Evolutionary conservation across 1,140 invertebrate genomes (phyloP), one percentile per base, ranked within the genome.

Genomic region (Ceratina calcarata): DNA sequence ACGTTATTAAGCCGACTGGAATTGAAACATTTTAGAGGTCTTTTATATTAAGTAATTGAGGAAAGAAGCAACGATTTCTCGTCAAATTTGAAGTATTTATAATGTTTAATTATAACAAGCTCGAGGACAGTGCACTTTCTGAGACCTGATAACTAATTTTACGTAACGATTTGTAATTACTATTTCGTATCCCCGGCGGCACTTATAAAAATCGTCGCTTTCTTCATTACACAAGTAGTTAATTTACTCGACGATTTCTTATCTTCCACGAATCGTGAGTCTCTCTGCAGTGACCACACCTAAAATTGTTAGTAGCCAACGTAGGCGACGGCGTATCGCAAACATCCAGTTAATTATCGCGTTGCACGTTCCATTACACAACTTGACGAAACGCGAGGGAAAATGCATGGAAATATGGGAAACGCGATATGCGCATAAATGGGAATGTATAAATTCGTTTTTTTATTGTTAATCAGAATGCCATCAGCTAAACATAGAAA

Each of bases 261-360:
- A 22, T 71, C 53, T 70, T 70, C n/a, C 37, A 10, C 37, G 37
- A 45, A 27, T 16, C 8, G 27, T 16, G 27, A 16, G 32, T 71
- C 69, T 58, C 69, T 58, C 55, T 15, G n/a, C 15, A 7, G 3
- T 53, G 22, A 10, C 32, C 69, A 60, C 55, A 58, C 69, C 69
- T 71, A 45, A 71, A 58, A 18, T 58, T 55, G 37, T 71, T 71
- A 71, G n/a, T 58, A 71, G 32, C 58, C 58, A 71, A 71, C 37
- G 45, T n/a, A 8, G 20, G 15, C 15, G 22, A 22, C 45, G 3
- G 16, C 0, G 15, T 18, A 58, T 18, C 4, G 20, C 16, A 58
- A 58, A 22, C 55, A 58, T 71, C 13, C 32, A 24, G 32, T 45
- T 58, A 22, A 37, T 60, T 58, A 16, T n/a, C 32, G 37, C 20